Evolutionary conservation across 2,888 invertebrate species (phyloP), one percentile per base, ranked within the genome.

Genomic region (Mylabris sibirica): DNA sequence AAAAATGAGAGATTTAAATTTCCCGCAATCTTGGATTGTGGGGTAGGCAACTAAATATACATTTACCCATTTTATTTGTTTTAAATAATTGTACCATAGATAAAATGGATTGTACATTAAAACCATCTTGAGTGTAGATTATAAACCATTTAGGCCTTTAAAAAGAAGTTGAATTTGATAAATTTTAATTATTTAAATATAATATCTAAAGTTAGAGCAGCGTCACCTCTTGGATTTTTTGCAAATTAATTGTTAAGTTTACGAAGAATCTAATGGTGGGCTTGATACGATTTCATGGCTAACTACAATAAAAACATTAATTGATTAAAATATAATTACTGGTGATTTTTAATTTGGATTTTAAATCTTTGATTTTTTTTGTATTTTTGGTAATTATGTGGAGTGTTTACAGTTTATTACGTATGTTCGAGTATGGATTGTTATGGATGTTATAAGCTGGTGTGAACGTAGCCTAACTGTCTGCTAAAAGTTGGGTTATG

Each of bases 401-500:
- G 8, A 30, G 1, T 30, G 4, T 30, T 30, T 30, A 30, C 30
- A 8, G 5, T 30, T 30, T 30, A 30, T 4, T 30, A 1, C 3
- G 30, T 30, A 30, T 30, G 30, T 30, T 30, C 8, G 30, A 30
- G n/a, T n/a, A 30, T 30, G 30, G 3, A 30, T 30, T 5, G 5
- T 53, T 22, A 22, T 22, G 3, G 22, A 17, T 9, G 9, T 20
- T 22, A 12, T 3, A 12, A 22, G 17, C 24, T 8, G 1, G 24
- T 53, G 22, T 53, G 53, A 53, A 14, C 12, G 4, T 3, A 22
- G 22, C 53, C 22, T 53, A 24, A 53, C 3, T 0, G 22, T 12
- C 0, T 9, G 12, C 11, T 5, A 53, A 53, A 53, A 53, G 64
- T 69, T 53, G 57, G 69, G 69, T 69, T 69, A 69, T 69, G 69